These are phyloP conservation scores for Hylaeus anthracinus DNA, from an alignment of 1,140 invertebrate genomes.

Conservation along the genomic window DNA sequence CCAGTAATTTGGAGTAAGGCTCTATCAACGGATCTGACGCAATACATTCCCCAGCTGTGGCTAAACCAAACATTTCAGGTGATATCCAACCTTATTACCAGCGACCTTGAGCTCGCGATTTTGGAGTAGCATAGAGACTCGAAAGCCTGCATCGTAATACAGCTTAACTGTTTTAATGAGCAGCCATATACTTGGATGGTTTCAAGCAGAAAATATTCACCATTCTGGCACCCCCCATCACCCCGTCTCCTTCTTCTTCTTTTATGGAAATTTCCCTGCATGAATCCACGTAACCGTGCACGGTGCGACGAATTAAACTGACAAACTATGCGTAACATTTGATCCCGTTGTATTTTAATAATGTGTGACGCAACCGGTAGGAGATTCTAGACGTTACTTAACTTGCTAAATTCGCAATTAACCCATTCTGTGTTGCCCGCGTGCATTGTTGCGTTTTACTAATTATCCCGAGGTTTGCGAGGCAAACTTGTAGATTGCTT, in stretches of 20 bases:
- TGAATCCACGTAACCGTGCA: conserved; percentile 11
- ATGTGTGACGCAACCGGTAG: no score
- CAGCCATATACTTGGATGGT: conserved; percentile 50
- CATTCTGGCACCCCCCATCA: conserved; percentile 24
- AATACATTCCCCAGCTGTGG: conserved; percentile 50
- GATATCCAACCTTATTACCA: conserved; percentile 62
- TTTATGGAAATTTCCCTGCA: conserved; percentile 31
- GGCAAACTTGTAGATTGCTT: no score
- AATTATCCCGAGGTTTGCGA: not conserved
- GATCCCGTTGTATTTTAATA: not conserved
- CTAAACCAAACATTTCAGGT: conserved; percentile 55
- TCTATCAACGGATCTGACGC: conserved; percentile 36
- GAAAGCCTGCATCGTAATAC: conserved; percentile 61
- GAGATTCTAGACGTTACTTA: not conserved
- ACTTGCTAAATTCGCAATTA: not conserved
- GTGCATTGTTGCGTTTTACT: not conserved
- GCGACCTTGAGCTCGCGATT: conserved; percentile 24
- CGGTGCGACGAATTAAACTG: conserved; percentile 47
- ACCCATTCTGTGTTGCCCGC: not conserved
- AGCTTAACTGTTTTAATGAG: conserved; percentile 73
- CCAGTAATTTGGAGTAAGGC: conserved; percentile 38
- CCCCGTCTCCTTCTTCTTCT: conserved; percentile 13
- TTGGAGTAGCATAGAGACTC: conserved; percentile 25
- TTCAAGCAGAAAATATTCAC: conserved; percentile 46
- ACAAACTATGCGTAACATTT: conserved; percentile 29